Percentiles rank a stretch among this genome's conserved stretches.
Conservation (phyloP, 2,888 invertebrate genomes). For the Stenolophus ochropezus region DNA sequence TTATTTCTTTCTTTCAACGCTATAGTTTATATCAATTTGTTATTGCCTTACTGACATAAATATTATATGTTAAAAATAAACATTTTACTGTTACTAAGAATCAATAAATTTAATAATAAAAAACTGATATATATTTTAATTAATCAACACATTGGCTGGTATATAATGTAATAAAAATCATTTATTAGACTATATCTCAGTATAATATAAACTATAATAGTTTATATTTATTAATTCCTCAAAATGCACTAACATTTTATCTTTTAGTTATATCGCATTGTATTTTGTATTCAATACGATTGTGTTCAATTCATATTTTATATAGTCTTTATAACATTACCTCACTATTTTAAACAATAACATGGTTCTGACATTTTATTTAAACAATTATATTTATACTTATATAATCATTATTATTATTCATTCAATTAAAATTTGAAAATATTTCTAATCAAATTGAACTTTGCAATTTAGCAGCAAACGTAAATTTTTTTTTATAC, state of each 20-base stretch:
- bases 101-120: slow-evolving; percentile 50
- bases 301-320: slow-evolving; percentile 27
- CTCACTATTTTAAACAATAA: slow-evolving; percentile 24
- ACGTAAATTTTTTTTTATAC: no score
- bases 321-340: slow-evolving; percentile 1
- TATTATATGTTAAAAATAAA: slow-evolving; percentile 48
- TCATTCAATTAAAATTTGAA: no score
- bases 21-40: background rate
- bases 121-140: slow-evolving; percentile 44
- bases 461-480: no score
- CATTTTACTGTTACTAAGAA: slow-evolving; percentile 40
- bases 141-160: slow-evolving; percentile 12
- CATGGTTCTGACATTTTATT: no score
- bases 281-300: slow-evolving; percentile 23
- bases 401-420: no score
- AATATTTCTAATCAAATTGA: no score
- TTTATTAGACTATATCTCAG: slow-evolving; percentile 25
- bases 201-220: slow-evolving; percentile 27
- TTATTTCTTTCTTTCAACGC: slow-evolving; percentile 25
- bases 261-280: slow-evolving; percentile 25
- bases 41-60: slow-evolving; percentile 34
- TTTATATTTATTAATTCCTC: slow-evolving; percentile 42
- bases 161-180: slow-evolving; percentile 26
- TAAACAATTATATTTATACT: no score
- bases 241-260: slow-evolving; percentile 31